Evolutionary conservation across 2,888 invertebrate genomes (phyloP), one percentile per base, ranked within the genome.

Genomic region (Diogma glabrata): DNA sequence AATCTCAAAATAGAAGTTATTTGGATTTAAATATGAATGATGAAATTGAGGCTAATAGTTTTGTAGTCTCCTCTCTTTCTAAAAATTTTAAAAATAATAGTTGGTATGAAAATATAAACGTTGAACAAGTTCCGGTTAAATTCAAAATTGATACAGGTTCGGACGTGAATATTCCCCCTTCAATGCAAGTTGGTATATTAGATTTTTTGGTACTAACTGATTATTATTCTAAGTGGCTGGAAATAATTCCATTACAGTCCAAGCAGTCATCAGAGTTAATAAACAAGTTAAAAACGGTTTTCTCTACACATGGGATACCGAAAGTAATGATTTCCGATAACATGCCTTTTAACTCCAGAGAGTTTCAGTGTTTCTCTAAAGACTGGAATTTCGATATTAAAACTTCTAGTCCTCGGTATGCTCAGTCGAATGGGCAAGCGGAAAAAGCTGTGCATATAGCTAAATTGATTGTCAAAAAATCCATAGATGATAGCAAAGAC

Each of bases 181-280:
- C n/a, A 3, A 23, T 51, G 10, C 50, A 53, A 38, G 23, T 30
- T 23, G 47, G 36, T 8, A 20, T 9, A 24, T 33, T 51, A 50
- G 55, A 14, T 7, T 56, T 38, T 47, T 22, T 57, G 26, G 36
- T 56, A 9, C 43, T 54, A 9, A 49, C 45, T 6, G 57, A 57
- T 46, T 54, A 54, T 16, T 56, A 33, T 30, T 54, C 54, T 3
- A 54, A 55, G 48, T 57, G 19, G 24, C 19, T 56, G 8, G 56
- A 56, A 38, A 30, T 54, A 8, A 48, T 38, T 10, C 30, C 8
- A 1, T 28, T 55, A 2, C 6, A 17, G 3, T 38, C 33, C 16
- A 47, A 51, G 12, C 52, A 36, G 19, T 22, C 48, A 19, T 40
- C 16, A 16, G 23, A 38, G 28, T 24, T 55, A 4, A 53, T 57